These are phyloP conservation scores for Euura saliciscinereae DNA, from an alignment of 1,140 invertebrate species.

Conservation along the genomic window DNA sequence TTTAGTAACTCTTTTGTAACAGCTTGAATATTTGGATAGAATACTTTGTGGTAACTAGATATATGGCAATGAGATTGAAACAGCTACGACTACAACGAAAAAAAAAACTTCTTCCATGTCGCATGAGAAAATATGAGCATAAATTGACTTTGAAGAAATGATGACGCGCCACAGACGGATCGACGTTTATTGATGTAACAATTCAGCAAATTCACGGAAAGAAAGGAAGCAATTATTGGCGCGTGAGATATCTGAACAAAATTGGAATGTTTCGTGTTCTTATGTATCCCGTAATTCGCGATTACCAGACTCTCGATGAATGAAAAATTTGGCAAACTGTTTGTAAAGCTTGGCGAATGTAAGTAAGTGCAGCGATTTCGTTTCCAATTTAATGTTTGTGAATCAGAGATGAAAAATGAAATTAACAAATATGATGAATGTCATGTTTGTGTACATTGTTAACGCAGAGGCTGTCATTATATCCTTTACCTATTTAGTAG, in stretches of 20 bases:
- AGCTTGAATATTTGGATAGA: background rate
- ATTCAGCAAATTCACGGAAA: too few relatives aligned
- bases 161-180: background rate
- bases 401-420: constrained; percentile 32
- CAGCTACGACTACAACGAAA: background rate
- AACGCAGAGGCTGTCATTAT: constrained; percentile 58
- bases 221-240: too few relatives aligned
- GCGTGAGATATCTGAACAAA: too few relatives aligned
- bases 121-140: background rate
- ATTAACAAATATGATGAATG: constrained; percentile 17
- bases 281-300: too few relatives aligned
- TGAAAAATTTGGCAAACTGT: constrained; percentile 18
- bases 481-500: constrained; percentile 78
- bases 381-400: constrained; percentile 35
- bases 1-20: background rate
- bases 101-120: background rate
- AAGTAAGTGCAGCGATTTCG: constrained; percentile 38
- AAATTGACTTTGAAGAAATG: background rate
- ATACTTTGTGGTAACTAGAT: background rate
- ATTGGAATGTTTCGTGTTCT: background rate
- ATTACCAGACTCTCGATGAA: background rate
- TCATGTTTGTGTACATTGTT: constrained; percentile 42
- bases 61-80: background rate
- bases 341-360: constrained; percentile 36
- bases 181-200: too few relatives aligned